phyloP scores from a whole-genome alignment of 2,888 invertebrate species.

The Hemicrepidius hirtus region DNA sequence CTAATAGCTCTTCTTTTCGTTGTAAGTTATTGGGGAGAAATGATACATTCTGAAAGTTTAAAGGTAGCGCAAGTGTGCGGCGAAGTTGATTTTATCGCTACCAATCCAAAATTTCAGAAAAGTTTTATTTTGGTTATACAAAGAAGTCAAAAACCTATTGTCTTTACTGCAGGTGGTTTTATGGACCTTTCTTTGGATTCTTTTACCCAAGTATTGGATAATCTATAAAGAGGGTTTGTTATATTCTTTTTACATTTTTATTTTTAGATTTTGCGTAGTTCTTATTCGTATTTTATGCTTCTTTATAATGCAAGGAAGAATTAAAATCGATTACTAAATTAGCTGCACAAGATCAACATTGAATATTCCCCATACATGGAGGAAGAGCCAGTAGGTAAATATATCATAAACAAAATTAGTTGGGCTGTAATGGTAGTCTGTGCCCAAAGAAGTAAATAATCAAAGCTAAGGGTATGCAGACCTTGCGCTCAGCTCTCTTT shows the following conservation, averaged over 20 bases:
- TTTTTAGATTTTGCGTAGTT: constrained; percentile 6
- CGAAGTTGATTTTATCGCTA: constrained; percentile 3
- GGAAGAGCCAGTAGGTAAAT: too few relatives aligned
- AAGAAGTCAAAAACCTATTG: not conserved
- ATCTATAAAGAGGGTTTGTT: too few relatives aligned
- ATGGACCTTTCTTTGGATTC: not conserved
- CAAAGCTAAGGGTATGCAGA: too few relatives aligned
- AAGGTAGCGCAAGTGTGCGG: not conserved
- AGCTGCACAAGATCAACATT: too few relatives aligned
- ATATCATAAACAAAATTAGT: too few relatives aligned
- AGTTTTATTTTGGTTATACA: not conserved
- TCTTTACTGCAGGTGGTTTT: constrained; percentile 8
- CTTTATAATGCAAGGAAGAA: not conserved
- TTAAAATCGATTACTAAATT: too few relatives aligned
- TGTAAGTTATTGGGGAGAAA: constrained; percentile 14
- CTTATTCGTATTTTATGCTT: constrained; percentile 19
- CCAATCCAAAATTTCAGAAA: constrained; percentile 1
- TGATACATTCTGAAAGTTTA: not conserved
- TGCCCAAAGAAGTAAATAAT: too few relatives aligned
- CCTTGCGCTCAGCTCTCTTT: too few relatives aligned
- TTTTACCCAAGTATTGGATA: not conserved
- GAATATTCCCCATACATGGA: too few relatives aligned
- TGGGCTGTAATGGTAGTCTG: too few relatives aligned
- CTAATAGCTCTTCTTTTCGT: constrained; percentile 6
- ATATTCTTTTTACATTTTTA: not conserved